phyloP scores from a whole-genome alignment of 2,888 invertebrate genomes.

The Cotesia congregata region DNA sequence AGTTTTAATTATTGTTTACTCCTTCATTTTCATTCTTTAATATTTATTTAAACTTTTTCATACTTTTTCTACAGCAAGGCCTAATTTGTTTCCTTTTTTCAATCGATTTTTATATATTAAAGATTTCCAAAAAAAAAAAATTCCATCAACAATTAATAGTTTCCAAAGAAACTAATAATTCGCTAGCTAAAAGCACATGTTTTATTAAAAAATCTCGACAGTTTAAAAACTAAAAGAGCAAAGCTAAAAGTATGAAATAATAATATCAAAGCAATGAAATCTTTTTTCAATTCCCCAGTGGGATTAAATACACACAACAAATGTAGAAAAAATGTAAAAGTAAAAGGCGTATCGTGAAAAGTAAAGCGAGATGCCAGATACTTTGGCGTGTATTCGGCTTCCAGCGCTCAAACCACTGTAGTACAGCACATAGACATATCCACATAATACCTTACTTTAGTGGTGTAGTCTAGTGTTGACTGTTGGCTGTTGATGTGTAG shows the following conservation, averaged over 20 bases:
- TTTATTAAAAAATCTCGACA: neutral
- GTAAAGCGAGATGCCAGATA: neutral
- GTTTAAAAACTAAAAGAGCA: neutral
- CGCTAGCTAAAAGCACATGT: too few species aligned
- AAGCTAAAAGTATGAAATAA: neutral
- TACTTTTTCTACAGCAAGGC: too few species aligned
- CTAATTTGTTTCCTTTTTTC: too few species aligned
- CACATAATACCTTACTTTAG: neutral
- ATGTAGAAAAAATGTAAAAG: neutral
- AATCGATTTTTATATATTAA: too few species aligned
- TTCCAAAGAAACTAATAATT: too few species aligned
- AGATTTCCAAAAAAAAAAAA: too few species aligned
- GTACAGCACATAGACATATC: neutral
- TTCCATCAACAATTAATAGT: too few species aligned
- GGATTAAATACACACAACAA: neutral
- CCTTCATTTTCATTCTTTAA: too few species aligned
- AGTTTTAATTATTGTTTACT: too few species aligned
- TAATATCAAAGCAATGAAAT: constrained; percentile 1
- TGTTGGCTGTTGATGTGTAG: neutral
- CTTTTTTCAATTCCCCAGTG: neutral
- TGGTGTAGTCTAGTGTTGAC: constrained; percentile 18
- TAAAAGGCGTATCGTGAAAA: neutral
- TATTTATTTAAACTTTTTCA: too few species aligned
- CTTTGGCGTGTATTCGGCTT: neutral
- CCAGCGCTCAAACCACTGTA: neutral